Percentiles rank a stretch among this genome's conserved stretches.
Conservation (phyloP, 2,888 invertebrate species). For the Ochlodes sylvanus region DNA sequence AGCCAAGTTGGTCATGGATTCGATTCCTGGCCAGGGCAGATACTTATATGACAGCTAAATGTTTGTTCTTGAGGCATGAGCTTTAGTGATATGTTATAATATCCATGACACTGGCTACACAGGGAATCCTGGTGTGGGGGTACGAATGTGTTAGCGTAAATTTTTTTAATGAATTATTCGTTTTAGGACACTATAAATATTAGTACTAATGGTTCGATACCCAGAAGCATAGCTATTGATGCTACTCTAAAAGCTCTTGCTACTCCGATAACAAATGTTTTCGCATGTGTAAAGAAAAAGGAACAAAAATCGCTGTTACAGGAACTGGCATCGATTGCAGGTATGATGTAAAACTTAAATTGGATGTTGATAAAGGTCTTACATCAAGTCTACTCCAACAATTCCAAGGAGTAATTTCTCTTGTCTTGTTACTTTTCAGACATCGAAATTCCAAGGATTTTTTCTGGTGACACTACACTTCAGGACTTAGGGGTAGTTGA, state of each 20-base stretch:
- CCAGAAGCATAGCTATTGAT: background rate
- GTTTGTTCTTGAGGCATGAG: too few species aligned
- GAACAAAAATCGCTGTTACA: slow-evolving; percentile 10
- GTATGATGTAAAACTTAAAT: slow-evolving; percentile 6
- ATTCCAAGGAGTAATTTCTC: too few species aligned
- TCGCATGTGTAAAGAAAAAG: background rate
- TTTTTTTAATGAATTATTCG: background rate
- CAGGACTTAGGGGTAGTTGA: slow-evolving; percentile 8
- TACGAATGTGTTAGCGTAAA: too few species aligned
- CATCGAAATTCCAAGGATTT: slow-evolving; percentile 7
- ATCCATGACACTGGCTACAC: too few species aligned
- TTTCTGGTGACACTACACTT: background rate
- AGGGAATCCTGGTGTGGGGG: too few species aligned
- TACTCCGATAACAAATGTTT: background rate
- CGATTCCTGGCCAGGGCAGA: too few species aligned
- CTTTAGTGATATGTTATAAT: too few species aligned
- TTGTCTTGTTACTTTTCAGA: background rate
- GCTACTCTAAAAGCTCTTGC: slow-evolving; percentile 1
- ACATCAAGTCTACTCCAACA: too few species aligned
- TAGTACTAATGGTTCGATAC: background rate
- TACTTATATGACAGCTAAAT: too few species aligned
- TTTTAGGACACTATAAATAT: background rate
- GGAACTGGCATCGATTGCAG: slow-evolving; percentile 19
- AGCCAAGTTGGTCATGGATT: too few species aligned
- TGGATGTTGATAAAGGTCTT: too few species aligned